Evolutionary conservation across 2,888 invertebrate genomes (phyloP), one percentile per base, ranked within the genome.

Genomic region (Junonia oenone): DNA sequence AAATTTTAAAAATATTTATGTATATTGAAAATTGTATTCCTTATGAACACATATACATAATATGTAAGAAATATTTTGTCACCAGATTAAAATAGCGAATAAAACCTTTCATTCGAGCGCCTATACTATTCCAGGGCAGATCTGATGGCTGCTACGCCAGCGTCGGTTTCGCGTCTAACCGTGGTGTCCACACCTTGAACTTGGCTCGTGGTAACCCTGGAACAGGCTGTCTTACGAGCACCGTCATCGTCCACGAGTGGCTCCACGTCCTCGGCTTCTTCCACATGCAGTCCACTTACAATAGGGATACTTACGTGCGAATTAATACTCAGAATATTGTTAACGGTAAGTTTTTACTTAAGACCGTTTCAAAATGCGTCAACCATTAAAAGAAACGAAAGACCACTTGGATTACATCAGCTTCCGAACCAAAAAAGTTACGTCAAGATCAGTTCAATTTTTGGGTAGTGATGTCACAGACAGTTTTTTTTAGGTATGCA

Each of bases 211-310:
- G 76, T 67, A 56, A 54, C 0, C 76, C 78, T 1, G 91, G 92
- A 1, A 79, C 82, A 2, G 92, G 92, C 43, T 93, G 93, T 71
- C 90, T 93, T 69, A 78, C 86, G 1, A 91, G 91, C 66, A 93
- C 94, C n/a, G 93, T 93, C 62, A 92, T 95, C 55, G 92, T 94
- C 19, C 95, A 96, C 80, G 96, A 96, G 76, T 90, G 95, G 70
- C 91, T 87, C 73, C 89, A 89, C 64, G 78, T 83, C 67, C 78
- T 88, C n/a, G n/a, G n/a, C n/a, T n/a, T n/a, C n/a, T n/a, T n/a
- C n/a, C n/a, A n/a, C n/a, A n/a, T n/a, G n/a, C 1, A 89, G 61
- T 83, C 88, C 31, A 84, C 88, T 0, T 67, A 75, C 66, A 66
- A 86, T 68, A 71, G 89, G 11, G 82, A 89, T 51, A 56, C 82